Evolutionary conservation across 2,113 vertebrate genomes (phyloP).

Genomic region (Caloenas nicobarica): DNA sequence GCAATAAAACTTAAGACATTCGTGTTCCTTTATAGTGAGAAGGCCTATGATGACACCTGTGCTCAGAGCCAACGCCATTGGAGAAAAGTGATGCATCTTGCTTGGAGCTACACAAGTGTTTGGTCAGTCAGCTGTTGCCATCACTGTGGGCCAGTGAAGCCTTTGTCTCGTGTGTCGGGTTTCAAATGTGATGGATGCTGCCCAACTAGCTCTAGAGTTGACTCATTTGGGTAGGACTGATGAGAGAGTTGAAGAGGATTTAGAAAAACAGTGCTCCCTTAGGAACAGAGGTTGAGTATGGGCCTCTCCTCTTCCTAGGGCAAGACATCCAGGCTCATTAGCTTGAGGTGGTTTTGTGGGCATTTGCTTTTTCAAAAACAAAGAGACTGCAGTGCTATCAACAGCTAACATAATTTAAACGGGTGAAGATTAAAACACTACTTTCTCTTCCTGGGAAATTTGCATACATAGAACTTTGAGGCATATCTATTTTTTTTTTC

Average conservation of each 20-base stretch:
- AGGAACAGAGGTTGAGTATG: background rate
- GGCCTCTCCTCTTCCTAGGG: background rate
- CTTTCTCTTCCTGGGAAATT: background rate
- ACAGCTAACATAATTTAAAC: background rate
- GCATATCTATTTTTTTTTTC: background rate
- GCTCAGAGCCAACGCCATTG: background rate
- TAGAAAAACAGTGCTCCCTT: background rate
- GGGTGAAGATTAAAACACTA: background rate
- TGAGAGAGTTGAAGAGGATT: background rate
- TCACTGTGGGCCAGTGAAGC: background rate
- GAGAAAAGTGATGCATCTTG: background rate
- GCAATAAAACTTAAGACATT: background rate
- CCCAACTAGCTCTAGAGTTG: background rate
- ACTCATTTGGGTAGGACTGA: background rate
- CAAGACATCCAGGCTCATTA: background rate
- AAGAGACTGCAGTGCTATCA: background rate
- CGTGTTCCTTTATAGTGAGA: background rate
- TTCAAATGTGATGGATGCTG: background rate
- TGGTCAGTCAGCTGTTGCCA: background rate
- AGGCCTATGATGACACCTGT: background rate
- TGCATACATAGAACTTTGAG: slow-evolving; percentile 3
- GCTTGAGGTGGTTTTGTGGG: background rate
- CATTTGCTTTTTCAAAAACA: background rate
- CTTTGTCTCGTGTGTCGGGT: fast-evolving
- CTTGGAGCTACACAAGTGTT: background rate